A percentile compares a stretch with the other conserved stretches of the same genome.
phyloP scores from a whole-genome alignment of 2,888 invertebrate genomes.

The Chironomus riparius region DNA sequence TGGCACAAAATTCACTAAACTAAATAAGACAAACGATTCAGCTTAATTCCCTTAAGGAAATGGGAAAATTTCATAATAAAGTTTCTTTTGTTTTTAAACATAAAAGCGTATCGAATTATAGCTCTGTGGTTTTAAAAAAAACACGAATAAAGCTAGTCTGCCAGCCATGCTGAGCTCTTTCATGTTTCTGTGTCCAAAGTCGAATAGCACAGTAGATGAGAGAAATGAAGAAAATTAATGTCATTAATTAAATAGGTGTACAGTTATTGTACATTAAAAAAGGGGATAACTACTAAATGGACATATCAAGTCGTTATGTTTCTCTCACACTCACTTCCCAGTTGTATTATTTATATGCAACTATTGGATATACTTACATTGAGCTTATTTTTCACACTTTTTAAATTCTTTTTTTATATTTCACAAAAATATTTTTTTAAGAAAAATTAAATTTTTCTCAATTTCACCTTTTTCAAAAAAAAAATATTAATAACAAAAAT shows the following conservation, averaged over 20 bases:
- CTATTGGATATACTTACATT: not conserved
- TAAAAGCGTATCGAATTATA: no score
- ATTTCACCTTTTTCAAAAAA: not conserved
- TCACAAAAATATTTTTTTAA: not conserved
- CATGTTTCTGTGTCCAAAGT: not conserved
- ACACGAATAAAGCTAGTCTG: not conserved
- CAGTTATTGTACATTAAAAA: not conserved
- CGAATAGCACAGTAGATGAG: not conserved
- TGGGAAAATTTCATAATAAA: no score
- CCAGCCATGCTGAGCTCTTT: not conserved
- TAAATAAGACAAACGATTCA: no score
- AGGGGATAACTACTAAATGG: not conserved
- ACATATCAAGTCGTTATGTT: not conserved
- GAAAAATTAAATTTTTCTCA: not conserved
- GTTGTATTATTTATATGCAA: not conserved
- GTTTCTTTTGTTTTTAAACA: no score
- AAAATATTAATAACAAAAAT: not conserved
- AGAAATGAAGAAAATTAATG: not conserved
- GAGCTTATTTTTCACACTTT: not conserved
- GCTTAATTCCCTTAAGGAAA: no score
- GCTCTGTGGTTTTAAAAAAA: not conserved
- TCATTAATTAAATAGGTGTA: not conserved
- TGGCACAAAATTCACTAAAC: no score
- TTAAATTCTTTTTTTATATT: not conserved
- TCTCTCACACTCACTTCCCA: not conserved